Evolutionary conservation across 2,888 invertebrate genomes (phyloP), one percentile per base, ranked within the genome.

Genomic region (Halictus quadricinctus): DNA sequence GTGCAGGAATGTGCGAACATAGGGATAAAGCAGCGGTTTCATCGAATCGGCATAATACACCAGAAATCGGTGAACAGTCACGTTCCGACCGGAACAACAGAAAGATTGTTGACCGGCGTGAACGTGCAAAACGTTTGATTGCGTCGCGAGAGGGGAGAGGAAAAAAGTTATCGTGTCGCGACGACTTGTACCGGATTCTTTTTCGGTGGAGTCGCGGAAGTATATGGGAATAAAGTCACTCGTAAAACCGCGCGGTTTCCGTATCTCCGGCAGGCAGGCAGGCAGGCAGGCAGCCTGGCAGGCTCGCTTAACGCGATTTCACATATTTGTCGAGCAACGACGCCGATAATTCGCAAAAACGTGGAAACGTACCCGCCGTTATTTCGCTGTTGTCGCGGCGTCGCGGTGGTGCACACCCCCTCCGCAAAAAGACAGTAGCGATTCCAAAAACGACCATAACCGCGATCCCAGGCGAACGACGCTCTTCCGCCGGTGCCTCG

Each of bases 161-260:
- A 8, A 54, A 54, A 54, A 54, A 21, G 54, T 54, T 54, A 54
- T 54, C 54, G 54, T 54, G 54, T 54, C 21, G 54, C 54, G 21
- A 54, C 54, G 54, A 21, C 54, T 54, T 54, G 54, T 54, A 54
- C 21, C 54, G 54, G 54, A 54, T 54, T 54, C 54, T 54, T 54
- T 54, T 54, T 21, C 54, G 54, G 21, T 54, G 54, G 21, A 10
- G 21, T 21, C 10, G 54, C 58, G 58, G 25, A 60, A 25, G 58
- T 60, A 60, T 60, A 60, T 60, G 25, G 60, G 60, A 60, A 60
- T 60, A 69, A 85, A 64, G 25, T 60, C 48, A 64, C n/a, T 72
- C 69, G 70, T 15, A 36, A 43, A 72, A 76, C 77, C 77, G 54
- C 76, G 76, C 80, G 69, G 69, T 79, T 79, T 81, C 78, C 83